These are phyloP conservation scores for Mormyrus lacerda DNA, from an alignment of 2,113 vertebrate species.

Conservation along the genomic window DNA sequence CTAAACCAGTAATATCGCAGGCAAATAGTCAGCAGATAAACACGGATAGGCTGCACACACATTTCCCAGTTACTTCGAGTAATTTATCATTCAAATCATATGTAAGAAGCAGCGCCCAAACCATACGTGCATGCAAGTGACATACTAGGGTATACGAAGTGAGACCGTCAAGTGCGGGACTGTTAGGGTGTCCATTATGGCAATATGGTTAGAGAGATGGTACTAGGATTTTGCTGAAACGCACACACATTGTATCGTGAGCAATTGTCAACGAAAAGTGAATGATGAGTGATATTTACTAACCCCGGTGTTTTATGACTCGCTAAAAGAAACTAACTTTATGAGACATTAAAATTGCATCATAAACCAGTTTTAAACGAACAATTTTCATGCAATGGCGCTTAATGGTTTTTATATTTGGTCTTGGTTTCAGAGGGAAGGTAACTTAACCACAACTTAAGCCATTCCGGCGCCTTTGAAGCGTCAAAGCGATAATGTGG, in stretches of 20 bases:
- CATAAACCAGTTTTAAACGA: slow-evolving; percentile 59
- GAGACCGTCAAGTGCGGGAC: not conserved
- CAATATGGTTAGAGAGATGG: too few relatives aligned
- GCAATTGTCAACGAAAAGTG: not conserved
- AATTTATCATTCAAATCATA: not conserved
- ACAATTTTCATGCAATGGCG: slow-evolving; percentile 38
- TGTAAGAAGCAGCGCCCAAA: not conserved
- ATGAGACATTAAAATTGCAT: slow-evolving; percentile 56
- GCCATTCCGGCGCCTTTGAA: slow-evolving; percentile 53
- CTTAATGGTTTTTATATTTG: slow-evolving; percentile 70
- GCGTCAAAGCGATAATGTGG: slow-evolving; percentile 47
- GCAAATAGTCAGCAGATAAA: slow-evolving; percentile 43
- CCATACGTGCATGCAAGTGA: not conserved
- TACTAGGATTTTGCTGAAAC: not conserved
- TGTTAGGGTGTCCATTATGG: not conserved
- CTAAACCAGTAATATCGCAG: slow-evolving; percentile 51
- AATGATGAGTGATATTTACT: not conserved
- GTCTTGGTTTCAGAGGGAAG: slow-evolving; percentile 59
- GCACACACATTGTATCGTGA: not conserved
- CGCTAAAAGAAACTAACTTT: slow-evolving; percentile 50
- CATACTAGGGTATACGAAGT: not conserved
- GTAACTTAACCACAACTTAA: slow-evolving; percentile 53
- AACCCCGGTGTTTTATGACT: slow-evolving; percentile 32
- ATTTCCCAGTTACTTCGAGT: not conserved
- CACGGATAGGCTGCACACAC: not conserved